Evolutionary conservation across 2,113 vertebrate genomes (phyloP).

Genomic region (Cacatua alba): DNA sequence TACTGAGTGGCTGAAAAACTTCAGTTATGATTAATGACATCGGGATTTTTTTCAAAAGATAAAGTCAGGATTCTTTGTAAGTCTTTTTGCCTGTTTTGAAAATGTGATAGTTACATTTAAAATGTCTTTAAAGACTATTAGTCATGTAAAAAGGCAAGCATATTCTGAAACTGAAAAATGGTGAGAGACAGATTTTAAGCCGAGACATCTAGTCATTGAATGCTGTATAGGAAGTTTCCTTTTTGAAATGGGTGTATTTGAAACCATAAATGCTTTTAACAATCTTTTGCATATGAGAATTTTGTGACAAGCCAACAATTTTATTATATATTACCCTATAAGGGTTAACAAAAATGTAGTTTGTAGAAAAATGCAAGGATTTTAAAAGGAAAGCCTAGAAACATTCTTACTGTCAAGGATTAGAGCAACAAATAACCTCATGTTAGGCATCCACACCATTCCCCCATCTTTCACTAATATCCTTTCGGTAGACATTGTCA

Average conservation of each 20-base stretch:
- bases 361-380: not conserved
- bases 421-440: not conserved
- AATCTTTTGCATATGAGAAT: conserved; percentile 3
- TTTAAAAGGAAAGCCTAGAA: not conserved
- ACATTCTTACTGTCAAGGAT: not conserved
- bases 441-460: not conserved
- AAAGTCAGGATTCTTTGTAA: not conserved
- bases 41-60: not conserved
- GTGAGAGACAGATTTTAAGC: not conserved
- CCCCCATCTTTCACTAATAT: not conserved
- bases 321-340: not conserved
- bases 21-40: conserved; percentile 35
- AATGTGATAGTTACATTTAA: conserved; percentile 9
- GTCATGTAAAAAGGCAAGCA: not conserved
- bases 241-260: not conserved
- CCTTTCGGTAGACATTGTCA: not conserved
- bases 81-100: not conserved
- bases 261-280: not conserved
- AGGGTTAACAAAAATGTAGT: not conserved
- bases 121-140: not conserved
- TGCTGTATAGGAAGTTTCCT: not conserved
- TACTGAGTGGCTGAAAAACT: conserved; percentile 39
- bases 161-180: not conserved
- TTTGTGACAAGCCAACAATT: conserved; percentile 2
- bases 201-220: not conserved